Percentiles rank a stretch among this genome's conserved stretches.
Evolutionary conservation across 2,888 invertebrate species (phyloP).

Genomic region (Sinopyrophorus schimmeli): DNA sequence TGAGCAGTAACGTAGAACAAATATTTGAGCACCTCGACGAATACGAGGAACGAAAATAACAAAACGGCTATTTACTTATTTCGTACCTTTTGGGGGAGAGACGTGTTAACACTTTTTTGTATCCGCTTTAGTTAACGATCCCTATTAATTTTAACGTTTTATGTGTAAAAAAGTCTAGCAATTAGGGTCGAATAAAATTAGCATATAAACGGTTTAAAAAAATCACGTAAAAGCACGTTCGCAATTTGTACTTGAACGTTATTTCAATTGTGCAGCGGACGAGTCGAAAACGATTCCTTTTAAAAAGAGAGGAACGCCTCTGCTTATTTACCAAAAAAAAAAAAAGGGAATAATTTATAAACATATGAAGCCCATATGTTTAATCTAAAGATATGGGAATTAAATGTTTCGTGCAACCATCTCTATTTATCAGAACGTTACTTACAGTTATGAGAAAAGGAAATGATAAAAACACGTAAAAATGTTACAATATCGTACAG

Average conservation of each 20-base stretch:
- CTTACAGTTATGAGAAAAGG: not conserved
- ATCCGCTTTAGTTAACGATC: not conserved
- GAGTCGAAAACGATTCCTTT: not conserved
- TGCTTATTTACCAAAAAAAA: slow-evolving; percentile 5
- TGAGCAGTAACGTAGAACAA: too few species aligned
- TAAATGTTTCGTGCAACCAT: not conserved
- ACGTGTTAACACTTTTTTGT: too few species aligned
- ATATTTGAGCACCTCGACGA: too few species aligned
- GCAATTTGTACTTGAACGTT: not conserved
- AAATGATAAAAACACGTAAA: not conserved
- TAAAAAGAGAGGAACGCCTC: slow-evolving; percentile 8
- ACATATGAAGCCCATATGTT: slow-evolving; percentile 12
- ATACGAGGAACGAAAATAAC: too few species aligned
- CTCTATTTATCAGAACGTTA: not conserved
- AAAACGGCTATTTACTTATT: too few species aligned
- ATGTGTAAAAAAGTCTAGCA: not conserved
- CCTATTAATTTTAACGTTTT: not conserved
- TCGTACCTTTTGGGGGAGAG: too few species aligned
- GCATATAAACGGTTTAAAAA: slow-evolving; percentile 1
- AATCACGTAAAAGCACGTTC: not conserved
- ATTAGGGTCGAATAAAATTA: not conserved
- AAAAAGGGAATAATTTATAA: too few species aligned
- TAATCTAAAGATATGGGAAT: not conserved
- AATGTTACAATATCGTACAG: not conserved
- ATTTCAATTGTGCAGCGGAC: too few species aligned